phyloP scores from a whole-genome alignment of 2,797 vertebrate species.

The Gobio occitaniae region DNA sequence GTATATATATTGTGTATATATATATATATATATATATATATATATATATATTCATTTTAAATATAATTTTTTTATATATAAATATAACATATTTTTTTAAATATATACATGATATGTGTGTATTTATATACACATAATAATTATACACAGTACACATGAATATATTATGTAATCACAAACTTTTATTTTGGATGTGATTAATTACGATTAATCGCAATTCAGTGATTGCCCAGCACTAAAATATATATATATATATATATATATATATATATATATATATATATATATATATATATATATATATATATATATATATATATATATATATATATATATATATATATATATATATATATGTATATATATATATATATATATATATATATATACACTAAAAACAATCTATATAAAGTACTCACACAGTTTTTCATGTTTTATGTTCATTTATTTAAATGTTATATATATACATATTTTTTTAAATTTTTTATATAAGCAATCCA shows the following conservation, averaged over 20 bases:
- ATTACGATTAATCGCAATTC: too few species aligned
- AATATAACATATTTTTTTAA: too few species aligned
- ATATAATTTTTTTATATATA: too few species aligned
- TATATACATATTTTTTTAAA: too few species aligned
- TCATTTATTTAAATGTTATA: constrained; percentile 5
- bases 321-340: neutral
- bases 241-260: neutral
- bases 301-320: neutral
- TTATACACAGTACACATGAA: too few species aligned
- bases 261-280: neutral
- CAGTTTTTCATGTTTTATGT: neutral
- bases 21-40: too few species aligned
- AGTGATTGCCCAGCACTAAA: too few species aligned
- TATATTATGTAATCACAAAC: too few species aligned
- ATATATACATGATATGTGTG: too few species aligned
- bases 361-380: neutral
- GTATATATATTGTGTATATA: neutral
- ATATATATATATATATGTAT: neutral
- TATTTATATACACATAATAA: too few species aligned
- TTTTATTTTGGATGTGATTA: too few species aligned
- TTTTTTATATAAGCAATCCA: neutral
- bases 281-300: neutral
- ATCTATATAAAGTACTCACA: neutral
- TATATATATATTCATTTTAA: too few species aligned
- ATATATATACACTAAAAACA: neutral